These are phyloP conservation scores for Tetragonisca angustula DNA, from an alignment of 2,888 invertebrate species.

Conservation along the genomic window DNA sequence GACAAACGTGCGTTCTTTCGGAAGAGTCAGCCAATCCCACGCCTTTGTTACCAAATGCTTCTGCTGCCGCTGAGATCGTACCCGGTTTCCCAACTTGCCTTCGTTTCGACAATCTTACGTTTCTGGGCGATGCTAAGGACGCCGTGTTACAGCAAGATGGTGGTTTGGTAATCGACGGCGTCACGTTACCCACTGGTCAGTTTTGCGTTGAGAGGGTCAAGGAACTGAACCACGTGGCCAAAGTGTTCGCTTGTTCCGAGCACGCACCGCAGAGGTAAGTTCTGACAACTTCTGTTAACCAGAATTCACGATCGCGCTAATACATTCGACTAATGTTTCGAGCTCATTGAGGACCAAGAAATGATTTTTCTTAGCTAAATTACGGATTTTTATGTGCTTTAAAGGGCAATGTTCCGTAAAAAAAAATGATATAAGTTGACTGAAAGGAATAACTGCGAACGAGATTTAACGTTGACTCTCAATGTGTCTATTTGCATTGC, in stretches of 20 bases:
- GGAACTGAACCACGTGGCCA: constrained; percentile 82
- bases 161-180: constrained; percentile 85
- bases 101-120: constrained; percentile 85
- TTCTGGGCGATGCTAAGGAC: constrained; percentile 86
- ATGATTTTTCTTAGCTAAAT: no score
- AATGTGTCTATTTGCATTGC: no score
- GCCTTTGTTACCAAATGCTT: constrained; percentile 81
- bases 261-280: constrained; percentile 84
- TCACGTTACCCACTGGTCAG: constrained; percentile 82
- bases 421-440: no score
- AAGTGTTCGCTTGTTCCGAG: constrained; percentile 88
- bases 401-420: no score
- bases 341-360: no score
- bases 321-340: no score
- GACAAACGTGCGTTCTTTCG: constrained; percentile 72
- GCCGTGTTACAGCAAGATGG: constrained; percentile 86
- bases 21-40: constrained; percentile 67
- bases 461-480: no score
- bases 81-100: constrained; percentile 86
- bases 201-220: constrained; percentile 83
- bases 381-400: no score
- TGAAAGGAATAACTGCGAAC: no score
- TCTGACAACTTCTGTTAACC: no score
- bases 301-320: no score
- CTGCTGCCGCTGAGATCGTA: constrained; percentile 80